These are phyloP conservation scores for Chinchilla lanigera DNA, from an alignment of 2,113 vertebrate species.

Conservation along the genomic window DNA sequence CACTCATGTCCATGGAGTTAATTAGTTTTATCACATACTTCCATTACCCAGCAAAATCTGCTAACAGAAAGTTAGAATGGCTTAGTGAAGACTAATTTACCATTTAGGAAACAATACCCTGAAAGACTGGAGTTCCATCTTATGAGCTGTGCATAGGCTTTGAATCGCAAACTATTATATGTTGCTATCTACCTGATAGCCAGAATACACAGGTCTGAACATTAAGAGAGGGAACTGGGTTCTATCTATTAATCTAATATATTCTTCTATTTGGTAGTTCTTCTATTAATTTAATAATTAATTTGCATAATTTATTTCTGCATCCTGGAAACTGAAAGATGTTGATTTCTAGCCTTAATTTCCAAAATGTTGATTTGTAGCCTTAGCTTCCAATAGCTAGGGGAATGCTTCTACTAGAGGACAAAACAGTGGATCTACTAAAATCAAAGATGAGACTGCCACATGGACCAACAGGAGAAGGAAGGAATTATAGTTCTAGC, in stretches of 20 bases:
- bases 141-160: background rate
- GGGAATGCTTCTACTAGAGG: background rate
- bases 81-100: conserved; percentile 23
- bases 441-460: background rate
- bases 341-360: background rate
- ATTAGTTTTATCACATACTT: background rate
- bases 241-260: background rate
- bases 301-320: background rate
- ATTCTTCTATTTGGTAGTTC: background rate
- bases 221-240: background rate
- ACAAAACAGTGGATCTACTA: background rate
- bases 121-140: background rate
- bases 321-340: background rate
- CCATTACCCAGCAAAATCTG: background rate
- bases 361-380: background rate
- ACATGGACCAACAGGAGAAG: background rate
- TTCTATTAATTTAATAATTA: background rate
- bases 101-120: background rate
- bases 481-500: background rate
- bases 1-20: background rate
- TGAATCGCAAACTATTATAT: background rate
- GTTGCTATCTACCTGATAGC: background rate
- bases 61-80: background rate
- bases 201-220: background rate
- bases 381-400: background rate